Evolutionary conservation across 2,888 invertebrate species (phyloP), one percentile per base, ranked within the genome.

Genomic region (Pandemis cinnamomeana): DNA sequence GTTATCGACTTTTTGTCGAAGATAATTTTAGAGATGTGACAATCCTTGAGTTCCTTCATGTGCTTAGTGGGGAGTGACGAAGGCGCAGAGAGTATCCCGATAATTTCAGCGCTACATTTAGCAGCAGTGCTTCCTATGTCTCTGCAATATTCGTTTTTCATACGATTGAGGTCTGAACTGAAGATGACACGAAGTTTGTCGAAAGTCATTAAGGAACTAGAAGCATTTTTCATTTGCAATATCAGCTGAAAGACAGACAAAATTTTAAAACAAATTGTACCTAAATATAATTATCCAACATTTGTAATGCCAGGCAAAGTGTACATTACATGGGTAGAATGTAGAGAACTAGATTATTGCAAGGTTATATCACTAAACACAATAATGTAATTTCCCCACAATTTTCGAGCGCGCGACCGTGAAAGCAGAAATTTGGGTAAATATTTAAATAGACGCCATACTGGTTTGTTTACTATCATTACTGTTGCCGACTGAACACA

Each of bases 351-450:
- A 36, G 27, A 36, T 4, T 36, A 36, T 2, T 36, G 27, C 53
- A 15, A 53, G 53, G 53, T 15, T 27, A 55, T 10, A 11, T 8
- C 2, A 55, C 7, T 15, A 4, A n/a, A 27, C 58, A 58, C 10
- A 58, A 58, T 58, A 58, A 27, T n/a, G 27, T 11, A 27, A 58
- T 27, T 58, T 10, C 58, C 3, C 27, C 10, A 58, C 27, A 58
- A 58, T 27, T 10, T 8, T n/a, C 20, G 20, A 55, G 7, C 27
- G 53, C 15, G 58, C 58, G 8, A 10, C 58, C 27, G 27, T 58
- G 27, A 58, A 58, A 58, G 58, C 58, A 58, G 58, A 58, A 58
- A 58, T 58, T 58, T 58, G 58, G 10, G 58, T 11, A 27, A 7
- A 27, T 11, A 20, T 58, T 27, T 15, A 58, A 58, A 27, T 58